phyloP scores from a whole-genome alignment of 2,797 vertebrate species.

The Rhincodon typus region DNA sequence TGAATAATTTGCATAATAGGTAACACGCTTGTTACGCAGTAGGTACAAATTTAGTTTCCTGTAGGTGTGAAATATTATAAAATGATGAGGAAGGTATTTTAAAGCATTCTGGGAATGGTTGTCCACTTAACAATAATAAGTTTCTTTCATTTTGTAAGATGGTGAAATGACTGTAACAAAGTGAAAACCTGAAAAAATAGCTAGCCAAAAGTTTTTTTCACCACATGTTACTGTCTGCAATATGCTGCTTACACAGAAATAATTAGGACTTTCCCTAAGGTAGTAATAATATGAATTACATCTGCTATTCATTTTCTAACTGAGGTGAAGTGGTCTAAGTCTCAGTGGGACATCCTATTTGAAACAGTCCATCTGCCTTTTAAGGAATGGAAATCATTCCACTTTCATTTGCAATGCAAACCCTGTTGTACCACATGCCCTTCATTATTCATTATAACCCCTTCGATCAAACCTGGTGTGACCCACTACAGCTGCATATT shows the following conservation, averaged over 20 bases:
- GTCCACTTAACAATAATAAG: neutral
- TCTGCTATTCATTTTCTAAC: conserved; percentile 21
- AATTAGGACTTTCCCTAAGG: neutral
- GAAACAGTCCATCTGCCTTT: neutral
- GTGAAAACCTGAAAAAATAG: neutral
- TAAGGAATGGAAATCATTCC: neutral
- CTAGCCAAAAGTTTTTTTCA: neutral
- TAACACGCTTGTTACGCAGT: neutral
- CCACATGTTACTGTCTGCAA: neutral
- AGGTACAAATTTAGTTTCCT: neutral
- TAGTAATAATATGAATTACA: neutral
- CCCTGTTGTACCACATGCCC: neutral
- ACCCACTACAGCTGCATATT: neutral
- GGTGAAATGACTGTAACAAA: neutral
- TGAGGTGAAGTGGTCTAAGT: neutral
- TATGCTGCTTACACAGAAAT: neutral
- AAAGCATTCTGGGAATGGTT: neutral
- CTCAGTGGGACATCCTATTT: conserved; percentile 20
- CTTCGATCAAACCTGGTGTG: conserved; percentile 14
- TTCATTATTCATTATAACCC: conserved; percentile 15
- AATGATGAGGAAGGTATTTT: neutral
- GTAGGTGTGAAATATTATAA: neutral
- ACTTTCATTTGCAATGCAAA: neutral
- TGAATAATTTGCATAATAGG: neutral
- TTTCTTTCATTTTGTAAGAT: neutral